Conservation (phyloP, 1,140 invertebrate genomes). For the Phthorimaea operculella region DNA sequence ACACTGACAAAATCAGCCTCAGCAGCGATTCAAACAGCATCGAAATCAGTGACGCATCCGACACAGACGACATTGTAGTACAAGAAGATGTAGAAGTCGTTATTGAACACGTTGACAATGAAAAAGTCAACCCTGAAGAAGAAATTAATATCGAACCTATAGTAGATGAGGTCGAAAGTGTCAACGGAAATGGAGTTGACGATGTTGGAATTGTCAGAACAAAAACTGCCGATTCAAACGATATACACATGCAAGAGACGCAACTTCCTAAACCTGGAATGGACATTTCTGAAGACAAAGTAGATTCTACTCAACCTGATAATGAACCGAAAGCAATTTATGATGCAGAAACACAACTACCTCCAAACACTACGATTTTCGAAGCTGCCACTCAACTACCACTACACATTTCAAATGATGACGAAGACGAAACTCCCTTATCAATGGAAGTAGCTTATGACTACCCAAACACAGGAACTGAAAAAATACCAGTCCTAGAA, state of each 20-base stretch:
- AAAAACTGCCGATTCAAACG: too few species aligned
- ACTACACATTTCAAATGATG: slow-evolving; percentile 30
- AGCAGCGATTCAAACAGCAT: slow-evolving; percentile 34
- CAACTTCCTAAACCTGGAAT: too few species aligned
- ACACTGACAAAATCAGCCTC: slow-evolving; percentile 39
- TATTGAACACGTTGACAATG: slow-evolving; percentile 10
- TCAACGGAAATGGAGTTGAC: background rate
- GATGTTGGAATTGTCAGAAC: too few species aligned
- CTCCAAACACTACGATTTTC: slow-evolving; percentile 20
- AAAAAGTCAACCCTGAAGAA: slow-evolving; percentile 1
- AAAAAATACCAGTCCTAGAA: slow-evolving; percentile 35
- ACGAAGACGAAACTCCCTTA: slow-evolving; percentile 27
- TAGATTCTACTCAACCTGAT: background rate
- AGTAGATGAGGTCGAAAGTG: slow-evolving; percentile 8
- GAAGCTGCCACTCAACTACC: slow-evolving; percentile 37
- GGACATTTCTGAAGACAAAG: background rate
- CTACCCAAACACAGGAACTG: slow-evolving; percentile 25
- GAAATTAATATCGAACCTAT: slow-evolving; percentile 10
- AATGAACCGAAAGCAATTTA: too few species aligned
- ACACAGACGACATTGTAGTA: slow-evolving; percentile 19
- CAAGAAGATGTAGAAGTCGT: slow-evolving; percentile 15
- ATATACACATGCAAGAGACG: too few species aligned
- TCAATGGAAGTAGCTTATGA: slow-evolving; percentile 47
- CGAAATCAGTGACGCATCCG: slow-evolving; percentile 36
- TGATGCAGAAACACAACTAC: too few species aligned